Base-by-base conservation (phyloP, 2,797 vertebrate genomes). In the Acanthurus tractus region DNA sequence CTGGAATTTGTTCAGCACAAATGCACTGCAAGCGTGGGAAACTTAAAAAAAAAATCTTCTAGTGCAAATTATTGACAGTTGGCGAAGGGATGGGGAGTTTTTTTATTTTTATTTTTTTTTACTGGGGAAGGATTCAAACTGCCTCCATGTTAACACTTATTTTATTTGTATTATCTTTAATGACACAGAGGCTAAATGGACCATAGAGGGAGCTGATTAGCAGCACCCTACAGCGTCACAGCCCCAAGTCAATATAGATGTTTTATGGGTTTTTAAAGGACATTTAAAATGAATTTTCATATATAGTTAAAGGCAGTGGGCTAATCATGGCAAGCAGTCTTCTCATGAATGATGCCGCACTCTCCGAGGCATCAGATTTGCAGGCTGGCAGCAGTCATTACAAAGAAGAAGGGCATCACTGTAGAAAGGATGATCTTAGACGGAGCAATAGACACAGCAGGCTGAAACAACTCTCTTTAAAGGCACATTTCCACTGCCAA, bases 141-240 rank as follows among this genome's bases (percentile, higher is more conserved):
- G 92, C 83, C 85, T 91, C 83, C 89, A 74, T 91, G 89, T 94
- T 94, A 92, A 92, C 89, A 84, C 88, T 93, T 92, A 86, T 94
- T 95, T 93, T 93, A 94, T 95, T 95, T 94, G 92, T 93, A 93
- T 94, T 95, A 94, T 95, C 91, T 93, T 92, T 94, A 93, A 95
- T 93, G 92, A 91, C 92, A 92, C 85, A 89, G 89, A 90, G 89
- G 89, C 91, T 93, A 95, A 95, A 95, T 93, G 93, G 92, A 93
- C 89, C 92, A 89, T 90, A 89, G 90, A 92, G 82, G 79, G 86
- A 95, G 89, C 83, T 93, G 91, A 94, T 94, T 94, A 95, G 91
- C 86, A 84, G 75, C 85, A 73, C 67, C 89, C 89, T 82, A 83
- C 90, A 91, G 90, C 93, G 66, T 81, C 81, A 72, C 80, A 92